Conservation (phyloP, 2,888 invertebrate genomes). For the Trissolcus brochymenae region DNA sequence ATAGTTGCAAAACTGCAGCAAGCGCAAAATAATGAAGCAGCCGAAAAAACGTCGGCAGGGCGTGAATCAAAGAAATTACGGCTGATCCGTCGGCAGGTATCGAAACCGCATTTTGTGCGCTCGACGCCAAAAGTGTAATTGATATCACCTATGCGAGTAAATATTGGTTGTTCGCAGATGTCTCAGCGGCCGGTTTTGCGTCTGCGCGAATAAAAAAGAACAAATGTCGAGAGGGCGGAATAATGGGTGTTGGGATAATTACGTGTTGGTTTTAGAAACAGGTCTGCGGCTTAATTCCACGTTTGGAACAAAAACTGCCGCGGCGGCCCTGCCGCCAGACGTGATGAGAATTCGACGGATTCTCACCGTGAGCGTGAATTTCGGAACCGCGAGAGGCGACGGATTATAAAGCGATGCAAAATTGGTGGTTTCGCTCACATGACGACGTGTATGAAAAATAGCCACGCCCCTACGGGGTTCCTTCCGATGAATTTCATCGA, state of each 20-base stretch:
- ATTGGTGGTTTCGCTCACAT: constrained; percentile 36
- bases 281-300: constrained; percentile 71
- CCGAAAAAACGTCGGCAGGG: constrained; percentile 51
- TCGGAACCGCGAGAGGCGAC: constrained; percentile 39
- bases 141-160: constrained; percentile 75
- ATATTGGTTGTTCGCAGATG: constrained; percentile 67
- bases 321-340: constrained; percentile 43
- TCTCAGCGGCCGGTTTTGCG: constrained; percentile 33
- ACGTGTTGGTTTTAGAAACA: constrained; percentile 77
- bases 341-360: constrained; percentile 60
- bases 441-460: constrained; percentile 32
- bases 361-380: constrained; percentile 57
- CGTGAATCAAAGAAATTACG: constrained; percentile 69
- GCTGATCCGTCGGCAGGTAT: constrained; percentile 35
- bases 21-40: constrained; percentile 26
- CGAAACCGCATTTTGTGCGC: constrained; percentile 24
- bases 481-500: constrained; percentile 25
- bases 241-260: constrained; percentile 74
- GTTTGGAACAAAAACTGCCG: constrained; percentile 59
- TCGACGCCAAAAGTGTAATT: constrained; percentile 68
- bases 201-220: constrained; percentile 52
- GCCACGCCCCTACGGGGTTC: constrained; percentile 14
- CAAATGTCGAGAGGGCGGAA: constrained; percentile 56
- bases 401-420: constrained; percentile 35
- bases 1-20: constrained; percentile 39